These are phyloP conservation scores for Lasioglossum malachurum DNA, from an alignment of 2,888 invertebrate species.

Conservation along the genomic window DNA sequence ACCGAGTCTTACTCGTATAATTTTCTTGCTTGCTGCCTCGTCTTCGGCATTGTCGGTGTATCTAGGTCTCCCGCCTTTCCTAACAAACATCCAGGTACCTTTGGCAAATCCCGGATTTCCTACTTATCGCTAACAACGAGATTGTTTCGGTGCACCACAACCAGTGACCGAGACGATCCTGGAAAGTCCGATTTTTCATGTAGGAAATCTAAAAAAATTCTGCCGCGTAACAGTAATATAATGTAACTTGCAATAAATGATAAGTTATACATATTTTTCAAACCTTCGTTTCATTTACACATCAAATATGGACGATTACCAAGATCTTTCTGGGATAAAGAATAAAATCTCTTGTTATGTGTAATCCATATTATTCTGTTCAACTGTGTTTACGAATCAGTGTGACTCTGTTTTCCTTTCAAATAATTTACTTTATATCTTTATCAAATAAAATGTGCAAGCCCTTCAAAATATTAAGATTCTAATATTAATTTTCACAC, in stretches of 20 bases:
- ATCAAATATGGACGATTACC: neutral
- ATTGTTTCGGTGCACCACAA: neutral
- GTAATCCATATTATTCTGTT: neutral
- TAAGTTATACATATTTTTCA: neutral
- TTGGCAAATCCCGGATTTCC: neutral
- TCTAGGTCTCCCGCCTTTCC: neutral
- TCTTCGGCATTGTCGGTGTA: neutral
- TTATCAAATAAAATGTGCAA: neutral
- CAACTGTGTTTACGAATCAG: neutral
- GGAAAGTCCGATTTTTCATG: neutral
- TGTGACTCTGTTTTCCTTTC: neutral
- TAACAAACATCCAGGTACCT: neutral
- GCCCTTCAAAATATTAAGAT: neutral
- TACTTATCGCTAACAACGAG: neutral
- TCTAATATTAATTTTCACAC: neutral
- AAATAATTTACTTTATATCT: neutral
- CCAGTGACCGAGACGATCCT: neutral
- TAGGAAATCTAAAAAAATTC: neutral
- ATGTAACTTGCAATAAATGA: neutral
- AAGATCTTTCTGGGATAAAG: too few species aligned
- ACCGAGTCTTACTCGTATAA: slow-evolving; percentile 6
- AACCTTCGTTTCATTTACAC: neutral
- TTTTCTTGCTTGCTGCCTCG: neutral
- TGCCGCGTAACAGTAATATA: too few species aligned
- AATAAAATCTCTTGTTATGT: neutral